Evolutionary conservation across 2,797 vertebrate genomes (phyloP), one percentile per base, ranked within the genome.

Genomic region (Hirundo rustica): DNA sequence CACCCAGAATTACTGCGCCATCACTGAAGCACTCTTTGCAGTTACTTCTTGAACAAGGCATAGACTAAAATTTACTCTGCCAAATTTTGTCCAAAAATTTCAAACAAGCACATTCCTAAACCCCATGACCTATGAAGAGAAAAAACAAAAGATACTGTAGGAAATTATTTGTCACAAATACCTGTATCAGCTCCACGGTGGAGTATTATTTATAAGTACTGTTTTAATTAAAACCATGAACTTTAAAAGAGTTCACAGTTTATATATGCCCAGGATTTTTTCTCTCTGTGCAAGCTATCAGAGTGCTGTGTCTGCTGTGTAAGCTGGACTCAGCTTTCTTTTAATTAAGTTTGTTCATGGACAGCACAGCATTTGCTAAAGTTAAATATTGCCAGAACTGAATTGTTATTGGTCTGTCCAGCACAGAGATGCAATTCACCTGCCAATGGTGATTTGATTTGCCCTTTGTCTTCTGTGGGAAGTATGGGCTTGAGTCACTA

Each of bases 281-380:
- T 83, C 45, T 89, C 94, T 92, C 57, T 94, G 80, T 80, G 89
- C 53, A 92, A 96, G 92, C 85, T 70, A 66, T 29, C 67, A 65
- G 71, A 74, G 16, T 73, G n/a, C 48, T 70, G 51, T 82, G 75
- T 48, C 7, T 79, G 85, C 89, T 95, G 66, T 48, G 73, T 81
- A 91, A 92, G 87, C 79, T 73, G 76, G 55, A 91, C 79, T 95
- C 79, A 73, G 40, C 70, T 91, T 91, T 91, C 92, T 93, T 85
- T 96, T 96, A 97, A 96, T 96, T 95, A 91, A 89, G 84, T 93
- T 93, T 96, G 71, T 45, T 83, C 89, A 93, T 22, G 54, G 90
- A 95, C 89, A 91, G 53, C 74, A 88, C 47, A 86, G 87, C 72
- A 78, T 85, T 93, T 95, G 84, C 85, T 87, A 92, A 95, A 95